These are phyloP conservation scores for Lycorma delicatula DNA, from an alignment of 1,140 invertebrate species.

Conservation along the genomic window DNA sequence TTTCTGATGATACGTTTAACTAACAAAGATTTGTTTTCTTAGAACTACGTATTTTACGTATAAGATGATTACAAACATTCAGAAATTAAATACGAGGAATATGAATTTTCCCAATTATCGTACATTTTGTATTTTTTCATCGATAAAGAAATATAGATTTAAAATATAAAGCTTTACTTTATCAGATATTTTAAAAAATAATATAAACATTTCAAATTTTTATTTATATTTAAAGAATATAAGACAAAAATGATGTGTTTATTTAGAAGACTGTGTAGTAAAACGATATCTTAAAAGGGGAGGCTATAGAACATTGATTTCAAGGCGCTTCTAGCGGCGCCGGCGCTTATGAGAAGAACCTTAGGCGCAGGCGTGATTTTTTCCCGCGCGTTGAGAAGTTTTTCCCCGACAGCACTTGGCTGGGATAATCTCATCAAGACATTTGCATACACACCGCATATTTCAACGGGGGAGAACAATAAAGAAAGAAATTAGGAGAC, in stretches of 20 bases:
- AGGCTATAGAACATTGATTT: constrained; percentile 4
- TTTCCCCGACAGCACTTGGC: constrained; percentile 1
- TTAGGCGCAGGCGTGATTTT: not conserved
- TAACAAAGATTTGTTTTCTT: no score
- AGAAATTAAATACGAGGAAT: no score
- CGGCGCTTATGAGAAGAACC: not conserved
- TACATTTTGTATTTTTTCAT: no score
- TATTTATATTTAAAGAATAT: no score
- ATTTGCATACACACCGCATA: constrained; percentile 20
- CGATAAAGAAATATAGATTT: not conserved
- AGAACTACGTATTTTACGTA: no score
- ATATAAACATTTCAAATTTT: not conserved
- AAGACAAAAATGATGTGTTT: not conserved
- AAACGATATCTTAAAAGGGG: not conserved
- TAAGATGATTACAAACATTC: no score
- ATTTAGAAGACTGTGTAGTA: not conserved
- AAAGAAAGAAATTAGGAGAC: constrained; percentile 3
- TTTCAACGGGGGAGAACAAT: constrained; percentile 3
- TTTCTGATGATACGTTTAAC: no score
- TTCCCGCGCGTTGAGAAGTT: not conserved
- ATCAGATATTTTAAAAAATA: not conserved
- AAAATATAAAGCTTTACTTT: not conserved
- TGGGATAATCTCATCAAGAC: constrained; percentile 19
- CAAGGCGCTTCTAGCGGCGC: not conserved
- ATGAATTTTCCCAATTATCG: no score